Conservation (phyloP, 2,797 vertebrate species). For the Onychomys torridus region DNA sequence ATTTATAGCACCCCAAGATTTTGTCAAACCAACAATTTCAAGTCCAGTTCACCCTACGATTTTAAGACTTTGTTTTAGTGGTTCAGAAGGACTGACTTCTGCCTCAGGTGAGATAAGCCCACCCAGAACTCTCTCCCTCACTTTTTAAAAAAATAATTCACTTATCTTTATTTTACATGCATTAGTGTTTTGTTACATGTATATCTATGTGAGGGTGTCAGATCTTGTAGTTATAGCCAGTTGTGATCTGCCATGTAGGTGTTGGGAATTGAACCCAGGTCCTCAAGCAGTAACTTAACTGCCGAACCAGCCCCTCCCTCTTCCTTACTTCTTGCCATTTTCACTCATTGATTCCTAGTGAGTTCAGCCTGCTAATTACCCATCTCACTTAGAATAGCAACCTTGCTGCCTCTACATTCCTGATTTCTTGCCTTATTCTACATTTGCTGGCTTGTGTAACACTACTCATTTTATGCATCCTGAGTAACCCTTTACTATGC, state of each 20-base stretch:
- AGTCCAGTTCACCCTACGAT: background rate
- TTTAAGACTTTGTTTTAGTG: conserved; percentile 43
- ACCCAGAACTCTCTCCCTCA: conserved; percentile 55
- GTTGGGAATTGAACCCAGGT: background rate
- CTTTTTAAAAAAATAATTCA: background rate
- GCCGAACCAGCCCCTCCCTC: background rate
- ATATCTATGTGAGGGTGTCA: background rate
- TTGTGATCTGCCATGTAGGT: background rate
- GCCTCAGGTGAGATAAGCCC: conserved; percentile 78
- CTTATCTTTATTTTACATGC: background rate
- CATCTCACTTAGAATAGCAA: background rate
- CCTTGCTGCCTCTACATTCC: background rate
- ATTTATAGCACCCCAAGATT: background rate
- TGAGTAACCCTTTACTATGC: background rate
- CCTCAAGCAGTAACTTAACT: background rate
- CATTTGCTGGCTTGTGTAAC: background rate
- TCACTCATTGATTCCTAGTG: background rate
- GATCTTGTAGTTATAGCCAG: background rate
- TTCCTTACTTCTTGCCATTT: background rate
- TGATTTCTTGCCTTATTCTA: background rate
- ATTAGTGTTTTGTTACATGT: background rate
- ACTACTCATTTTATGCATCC: background rate
- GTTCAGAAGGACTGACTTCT: background rate
- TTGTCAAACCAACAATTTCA: conserved; percentile 14
- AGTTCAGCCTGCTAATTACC: background rate